These are phyloP conservation scores for Vireo altiloquus DNA, from an alignment of 2,113 vertebrate genomes.

Conservation along the genomic window DNA sequence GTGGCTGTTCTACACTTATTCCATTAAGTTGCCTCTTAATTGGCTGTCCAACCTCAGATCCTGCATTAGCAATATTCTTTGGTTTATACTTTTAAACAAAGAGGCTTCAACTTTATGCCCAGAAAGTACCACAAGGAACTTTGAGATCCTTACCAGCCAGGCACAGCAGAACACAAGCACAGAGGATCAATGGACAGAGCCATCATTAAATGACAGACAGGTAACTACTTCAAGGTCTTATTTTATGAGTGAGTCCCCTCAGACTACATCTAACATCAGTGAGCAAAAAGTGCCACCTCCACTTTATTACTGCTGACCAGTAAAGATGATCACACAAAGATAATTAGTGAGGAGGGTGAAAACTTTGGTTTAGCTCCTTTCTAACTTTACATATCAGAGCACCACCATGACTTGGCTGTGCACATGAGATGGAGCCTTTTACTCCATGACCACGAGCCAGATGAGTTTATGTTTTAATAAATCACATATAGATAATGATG, in stretches of 20 bases:
- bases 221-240: neutral
- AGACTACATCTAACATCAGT: neutral
- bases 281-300: neutral
- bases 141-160: neutral
- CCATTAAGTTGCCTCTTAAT: neutral
- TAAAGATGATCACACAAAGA: neutral
- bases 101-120: neutral
- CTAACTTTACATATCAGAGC: fast-evolving
- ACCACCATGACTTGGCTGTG: neutral
- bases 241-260: neutral
- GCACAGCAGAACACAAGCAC: neutral
- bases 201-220: neutral
- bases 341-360: neutral
- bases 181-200: neutral
- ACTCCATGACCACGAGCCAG: neutral
- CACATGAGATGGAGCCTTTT: neutral
- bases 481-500: neutral
- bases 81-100: neutral
- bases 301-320: neutral
- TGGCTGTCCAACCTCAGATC: neutral
- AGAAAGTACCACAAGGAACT: neutral
- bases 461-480: neutral
- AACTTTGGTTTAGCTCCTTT: neutral
- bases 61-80: neutral
- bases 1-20: neutral